Percentiles rank a stretch among this genome's conserved stretches.
These are phyloP conservation scores for Diglossa cyanea DNA, from an alignment of 2,797 vertebrate species.

Conservation along the genomic window DNA sequence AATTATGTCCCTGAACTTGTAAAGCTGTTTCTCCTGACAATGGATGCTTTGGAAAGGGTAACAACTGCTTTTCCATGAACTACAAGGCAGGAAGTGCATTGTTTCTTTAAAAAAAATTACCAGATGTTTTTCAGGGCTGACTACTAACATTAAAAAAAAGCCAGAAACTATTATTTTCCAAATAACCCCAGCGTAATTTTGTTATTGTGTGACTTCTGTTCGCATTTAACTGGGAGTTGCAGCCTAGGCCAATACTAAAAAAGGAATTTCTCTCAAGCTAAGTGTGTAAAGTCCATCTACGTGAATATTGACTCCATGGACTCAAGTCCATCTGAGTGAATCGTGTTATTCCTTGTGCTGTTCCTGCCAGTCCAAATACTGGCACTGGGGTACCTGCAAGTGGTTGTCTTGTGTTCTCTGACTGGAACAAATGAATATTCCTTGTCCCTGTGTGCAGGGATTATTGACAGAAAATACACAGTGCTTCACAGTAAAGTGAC, in stretches of 20 bases:
- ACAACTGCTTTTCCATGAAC: slow-evolving; percentile 54
- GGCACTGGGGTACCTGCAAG: not conserved
- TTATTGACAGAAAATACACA: not conserved
- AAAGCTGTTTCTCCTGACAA: slow-evolving; percentile 60
- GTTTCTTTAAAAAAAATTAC: slow-evolving; percentile 55
- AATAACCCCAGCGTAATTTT: not conserved
- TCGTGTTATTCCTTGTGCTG: not conserved
- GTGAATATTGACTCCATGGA: not conserved
- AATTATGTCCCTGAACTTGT: slow-evolving; percentile 63
- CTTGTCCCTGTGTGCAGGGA: not conserved
- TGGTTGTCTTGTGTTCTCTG: not conserved
- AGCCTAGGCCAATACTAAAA: not conserved
- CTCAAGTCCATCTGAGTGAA: not conserved
- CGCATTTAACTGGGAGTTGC: slow-evolving; percentile 32
- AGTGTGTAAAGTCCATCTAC: not conserved
- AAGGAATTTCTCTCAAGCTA: not conserved
- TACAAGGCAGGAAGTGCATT: slow-evolving; percentile 55
- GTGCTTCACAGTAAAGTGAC: not conserved
- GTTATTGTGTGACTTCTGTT: slow-evolving; percentile 40
- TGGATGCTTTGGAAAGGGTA: slow-evolving; percentile 35
- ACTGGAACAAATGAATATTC: not conserved
- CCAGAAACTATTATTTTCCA: slow-evolving; percentile 25
- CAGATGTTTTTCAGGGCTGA: slow-evolving; percentile 42
- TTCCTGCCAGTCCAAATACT: not conserved
- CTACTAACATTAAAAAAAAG: not conserved